Evolutionary conservation across 2,888 invertebrate genomes (phyloP), one percentile per base, ranked within the genome.

Genomic region (Heteropelma amictum): DNA sequence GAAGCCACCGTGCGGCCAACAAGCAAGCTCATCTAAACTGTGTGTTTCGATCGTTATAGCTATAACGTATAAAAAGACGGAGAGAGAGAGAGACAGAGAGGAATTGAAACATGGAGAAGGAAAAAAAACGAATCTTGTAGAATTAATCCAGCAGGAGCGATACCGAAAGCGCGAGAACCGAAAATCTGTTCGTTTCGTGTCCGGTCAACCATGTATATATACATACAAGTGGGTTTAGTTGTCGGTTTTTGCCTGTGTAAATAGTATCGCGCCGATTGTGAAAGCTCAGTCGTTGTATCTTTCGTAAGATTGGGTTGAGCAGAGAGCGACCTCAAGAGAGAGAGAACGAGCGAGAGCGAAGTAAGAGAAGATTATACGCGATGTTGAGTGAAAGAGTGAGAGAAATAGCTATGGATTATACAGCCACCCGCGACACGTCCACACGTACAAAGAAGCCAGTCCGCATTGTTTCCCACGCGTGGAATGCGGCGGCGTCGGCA

Each of bases 401-500:
- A 53, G 71, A 76, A 68, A 76, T 74, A 51, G 47, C 14, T 72
- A n/a, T n/a, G n/a, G 70, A 64, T 72, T 76, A 60, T 49, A 71
- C 61, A 77, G 60, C 69, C 72, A 84, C 84, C 82, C 84, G 82
- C 84, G 81, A 84, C 83, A 85, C 83, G 82, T 82, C 78, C 77
- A 79, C 79, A 76, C 69, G 82, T 82, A 85, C 84, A 85, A 86
- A 87, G 86, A 86, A 86, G 84, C 84, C 79, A 80, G 81, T 76
- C 85, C 81, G 82, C 86, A 87, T 87, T 87, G 87, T 87, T 87
- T 87, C 87, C 86, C 87, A 87, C 86, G 87, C 80, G 80, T 82
- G 85, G 87, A 87, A 87, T 87, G 85, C 81, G 64, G 67, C 71
- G 78, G 76, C 74, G 73, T 71, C 77, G 69, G 72, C 17, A 21